Conservation (phyloP, 2,888 invertebrate species). For the Parasteatoda lunata region DNA sequence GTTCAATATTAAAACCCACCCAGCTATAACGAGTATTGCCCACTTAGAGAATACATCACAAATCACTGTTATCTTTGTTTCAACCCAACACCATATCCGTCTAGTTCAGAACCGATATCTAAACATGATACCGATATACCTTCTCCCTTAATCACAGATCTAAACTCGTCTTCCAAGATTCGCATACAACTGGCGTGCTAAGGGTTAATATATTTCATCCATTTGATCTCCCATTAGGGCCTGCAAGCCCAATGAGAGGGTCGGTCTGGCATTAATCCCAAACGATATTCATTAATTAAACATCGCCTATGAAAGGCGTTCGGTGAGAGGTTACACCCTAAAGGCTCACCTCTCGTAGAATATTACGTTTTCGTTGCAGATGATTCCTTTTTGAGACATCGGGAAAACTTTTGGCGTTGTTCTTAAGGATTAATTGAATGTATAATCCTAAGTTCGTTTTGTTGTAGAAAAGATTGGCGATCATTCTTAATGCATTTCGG, state of each 20-base stretch:
- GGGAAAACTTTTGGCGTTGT: not conserved
- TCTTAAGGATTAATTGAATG: conserved; percentile 3
- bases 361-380: conserved; percentile 45
- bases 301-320: conserved; percentile 61
- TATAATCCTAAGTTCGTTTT: not conserved
- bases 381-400: conserved; percentile 20
- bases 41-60: too few species aligned
- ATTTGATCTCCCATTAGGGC: conserved; percentile 66
- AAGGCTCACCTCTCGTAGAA: conserved; percentile 46
- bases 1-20: too few species aligned
- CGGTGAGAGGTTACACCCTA: conserved; percentile 68
- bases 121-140: conserved; percentile 13
- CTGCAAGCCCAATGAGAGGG: conserved; percentile 25
- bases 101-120: not conserved
- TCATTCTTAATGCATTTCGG: conserved; percentile 2
- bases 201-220: conserved; percentile 67
- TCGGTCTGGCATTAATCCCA: conserved; percentile 60
- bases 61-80: too few species aligned
- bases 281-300: conserved; percentile 67
- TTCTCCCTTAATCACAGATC: conserved; percentile 38
- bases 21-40: too few species aligned
- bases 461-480: not conserved
- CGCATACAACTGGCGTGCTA: conserved; percentile 52
- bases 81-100: not conserved
- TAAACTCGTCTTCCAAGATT: conserved; percentile 30